A percentile compares a stretch with the other conserved stretches of the same genome.
Evolutionary conservation across 2,113 vertebrate genomes (phyloP).

Genomic region (Phocoena sinus): DNA sequence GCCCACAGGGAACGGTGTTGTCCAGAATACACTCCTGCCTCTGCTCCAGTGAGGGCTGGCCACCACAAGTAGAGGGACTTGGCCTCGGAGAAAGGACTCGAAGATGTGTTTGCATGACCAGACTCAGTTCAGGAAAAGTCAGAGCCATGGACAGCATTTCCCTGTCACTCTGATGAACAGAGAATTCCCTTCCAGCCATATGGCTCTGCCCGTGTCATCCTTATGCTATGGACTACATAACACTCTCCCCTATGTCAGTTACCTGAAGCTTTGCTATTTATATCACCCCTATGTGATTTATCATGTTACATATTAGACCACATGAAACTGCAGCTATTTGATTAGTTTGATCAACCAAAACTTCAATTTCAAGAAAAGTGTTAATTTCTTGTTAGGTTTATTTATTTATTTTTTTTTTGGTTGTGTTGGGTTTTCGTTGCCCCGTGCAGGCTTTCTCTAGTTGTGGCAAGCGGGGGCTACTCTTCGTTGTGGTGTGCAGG

Average conservation of each 20-base stretch:
- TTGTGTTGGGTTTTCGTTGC: too few species aligned
- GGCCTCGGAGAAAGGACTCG: neutral
- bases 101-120: neutral
- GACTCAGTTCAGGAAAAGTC: neutral
- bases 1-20: neutral
- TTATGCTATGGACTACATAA: neutral
- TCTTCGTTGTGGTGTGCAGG: too few species aligned
- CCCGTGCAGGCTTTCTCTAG: too few species aligned
- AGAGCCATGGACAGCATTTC: too few species aligned
- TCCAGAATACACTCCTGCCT: neutral
- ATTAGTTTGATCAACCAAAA: neutral
- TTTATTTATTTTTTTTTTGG: too few species aligned
- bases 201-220: accelerated
- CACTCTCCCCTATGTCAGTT: neutral
- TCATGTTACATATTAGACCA: neutral
- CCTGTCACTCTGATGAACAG: neutral
- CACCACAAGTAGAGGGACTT: neutral
- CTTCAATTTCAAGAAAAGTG: neutral
- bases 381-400: neutral
- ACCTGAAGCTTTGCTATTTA: neutral
- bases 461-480: too few species aligned
- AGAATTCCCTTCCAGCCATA: neutral
- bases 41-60: neutral
- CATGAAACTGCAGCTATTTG: neutral
- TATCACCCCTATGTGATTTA: neutral